A percentile compares a stretch with the other conserved stretches of the same genome.
Evolutionary conservation across 2,113 vertebrate genomes (phyloP).

Genomic region (Hippocampus barbouri): DNA sequence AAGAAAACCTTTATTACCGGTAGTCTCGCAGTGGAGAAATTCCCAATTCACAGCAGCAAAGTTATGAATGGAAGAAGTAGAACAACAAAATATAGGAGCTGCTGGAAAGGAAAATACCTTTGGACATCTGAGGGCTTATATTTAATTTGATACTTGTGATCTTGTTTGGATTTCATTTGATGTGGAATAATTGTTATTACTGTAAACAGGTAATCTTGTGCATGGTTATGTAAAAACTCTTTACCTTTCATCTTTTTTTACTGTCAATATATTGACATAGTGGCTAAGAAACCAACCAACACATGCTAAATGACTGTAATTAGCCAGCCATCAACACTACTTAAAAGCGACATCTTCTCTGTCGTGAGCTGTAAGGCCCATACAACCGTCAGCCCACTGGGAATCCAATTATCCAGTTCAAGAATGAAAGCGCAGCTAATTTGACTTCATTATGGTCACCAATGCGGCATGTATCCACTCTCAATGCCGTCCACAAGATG

Average conservation of each 20-base stretch:
- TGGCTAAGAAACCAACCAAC: conserved; percentile 20
- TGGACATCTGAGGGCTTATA: conserved; percentile 2
- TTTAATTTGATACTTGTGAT: conserved; percentile 13
- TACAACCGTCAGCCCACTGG: conserved; percentile 4
- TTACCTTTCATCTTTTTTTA: neutral
- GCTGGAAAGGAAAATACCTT: conserved; percentile 17
- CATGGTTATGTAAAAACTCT: neutral
- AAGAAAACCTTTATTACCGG: no score
- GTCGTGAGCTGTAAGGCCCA: conserved; percentile 12
- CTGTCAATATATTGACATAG: neutral
- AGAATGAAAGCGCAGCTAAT: conserved; percentile 22
- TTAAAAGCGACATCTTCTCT: conserved; percentile 31
- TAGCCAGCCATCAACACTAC: conserved; percentile 45
- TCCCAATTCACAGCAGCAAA: no score
- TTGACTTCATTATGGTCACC: conserved; percentile 9
- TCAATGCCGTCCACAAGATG: conserved; percentile 1
- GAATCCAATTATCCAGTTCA: conserved; percentile 28
- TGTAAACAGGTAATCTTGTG: conserved; percentile 20
- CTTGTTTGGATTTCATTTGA: conserved; percentile 32
- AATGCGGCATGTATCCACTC: conserved; percentile 10
- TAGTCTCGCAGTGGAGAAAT: no score
- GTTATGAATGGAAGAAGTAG: no score
- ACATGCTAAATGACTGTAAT: conserved; percentile 22
- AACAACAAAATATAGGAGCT: no score
- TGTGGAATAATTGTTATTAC: neutral